Evolutionary conservation across 2,113 vertebrate genomes (phyloP).

Genomic region (Microcebus tavaratra): DNA sequence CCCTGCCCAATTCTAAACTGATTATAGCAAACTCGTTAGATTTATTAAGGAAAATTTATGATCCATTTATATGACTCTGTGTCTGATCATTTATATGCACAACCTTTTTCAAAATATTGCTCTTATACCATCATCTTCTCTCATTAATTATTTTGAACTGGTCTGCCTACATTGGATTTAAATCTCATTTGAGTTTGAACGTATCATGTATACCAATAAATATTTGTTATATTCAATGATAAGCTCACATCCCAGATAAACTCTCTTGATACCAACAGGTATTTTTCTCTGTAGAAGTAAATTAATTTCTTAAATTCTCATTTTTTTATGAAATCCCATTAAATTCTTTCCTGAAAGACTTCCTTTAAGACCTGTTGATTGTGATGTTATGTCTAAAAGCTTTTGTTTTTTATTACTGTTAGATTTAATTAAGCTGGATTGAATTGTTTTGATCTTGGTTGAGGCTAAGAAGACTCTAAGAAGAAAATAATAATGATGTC

Average conservation of each 20-base stretch:
- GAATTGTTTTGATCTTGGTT: background rate
- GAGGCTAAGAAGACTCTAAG: background rate
- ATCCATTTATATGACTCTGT: background rate
- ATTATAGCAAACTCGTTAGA: background rate
- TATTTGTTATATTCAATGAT: conserved; percentile 1
- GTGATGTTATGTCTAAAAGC: background rate
- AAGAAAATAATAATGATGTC: conserved; percentile 25
- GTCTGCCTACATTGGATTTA: background rate
- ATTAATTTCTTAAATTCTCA: background rate
- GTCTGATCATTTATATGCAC: conserved; percentile 6
- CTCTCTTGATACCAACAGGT: background rate
- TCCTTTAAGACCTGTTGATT: background rate
- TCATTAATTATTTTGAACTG: conserved; percentile 12
- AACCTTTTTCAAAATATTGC: background rate
- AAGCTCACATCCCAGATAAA: background rate
- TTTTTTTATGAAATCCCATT: conserved; percentile 19
- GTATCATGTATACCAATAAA: background rate
- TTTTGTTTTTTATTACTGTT: background rate
- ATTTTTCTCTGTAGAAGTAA: conserved; percentile 46
- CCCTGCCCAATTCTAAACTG: background rate
- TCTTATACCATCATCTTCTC: background rate
- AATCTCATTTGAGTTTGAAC: conserved; percentile 27
- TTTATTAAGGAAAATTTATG: conserved; percentile 36
- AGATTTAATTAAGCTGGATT: background rate
- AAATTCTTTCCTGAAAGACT: background rate